Conservation (phyloP, 2,797 vertebrate species). For the Sternotherus odoratus region DNA sequence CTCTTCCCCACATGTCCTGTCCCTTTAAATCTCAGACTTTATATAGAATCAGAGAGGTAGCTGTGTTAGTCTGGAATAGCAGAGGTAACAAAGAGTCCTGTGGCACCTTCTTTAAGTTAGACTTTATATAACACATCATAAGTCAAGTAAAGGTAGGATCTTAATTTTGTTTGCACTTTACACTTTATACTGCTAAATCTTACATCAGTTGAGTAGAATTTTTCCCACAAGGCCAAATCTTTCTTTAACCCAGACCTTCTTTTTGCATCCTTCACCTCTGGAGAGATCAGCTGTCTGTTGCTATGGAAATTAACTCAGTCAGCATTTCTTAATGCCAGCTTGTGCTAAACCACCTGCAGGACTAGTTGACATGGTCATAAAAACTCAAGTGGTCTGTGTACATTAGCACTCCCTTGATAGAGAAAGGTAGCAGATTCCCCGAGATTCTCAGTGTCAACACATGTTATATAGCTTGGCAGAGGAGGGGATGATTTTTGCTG, state of each 20-base stretch:
- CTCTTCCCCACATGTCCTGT: not conserved
- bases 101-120: too few relatives aligned
- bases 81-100: too few relatives aligned
- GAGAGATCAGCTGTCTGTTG: not conserved
- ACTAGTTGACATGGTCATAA: not conserved
- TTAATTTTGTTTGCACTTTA: accelerated
- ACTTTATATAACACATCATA: not conserved
- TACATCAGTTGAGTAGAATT: not conserved
- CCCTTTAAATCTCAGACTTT: not conserved
- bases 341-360: not conserved
- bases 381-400: not conserved
- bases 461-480: not conserved
- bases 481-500: not conserved
- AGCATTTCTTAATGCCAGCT: not conserved
- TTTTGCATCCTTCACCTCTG: not conserved
- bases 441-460: not conserved
- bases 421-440: not conserved
- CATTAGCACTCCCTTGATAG: not conserved
- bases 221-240: not conserved
- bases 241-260: not conserved
- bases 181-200: not conserved
- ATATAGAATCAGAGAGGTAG: too few relatives aligned
- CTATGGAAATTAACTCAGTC: not conserved
- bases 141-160: not conserved
- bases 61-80: too few relatives aligned